Conservation (phyloP, 2,888 invertebrate genomes). For the Syrphus vitripennis region DNA sequence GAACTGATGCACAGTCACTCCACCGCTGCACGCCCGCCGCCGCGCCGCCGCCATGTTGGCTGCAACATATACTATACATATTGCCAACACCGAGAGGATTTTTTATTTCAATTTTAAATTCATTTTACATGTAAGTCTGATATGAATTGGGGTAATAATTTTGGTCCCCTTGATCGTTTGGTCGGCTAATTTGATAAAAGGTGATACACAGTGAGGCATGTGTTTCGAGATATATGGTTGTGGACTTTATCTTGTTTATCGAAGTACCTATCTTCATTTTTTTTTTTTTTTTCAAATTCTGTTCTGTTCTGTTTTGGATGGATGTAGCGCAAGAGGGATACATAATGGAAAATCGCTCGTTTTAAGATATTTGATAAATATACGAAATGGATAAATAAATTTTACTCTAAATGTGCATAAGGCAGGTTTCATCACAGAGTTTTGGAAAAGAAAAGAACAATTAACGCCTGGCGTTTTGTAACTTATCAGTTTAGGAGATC, state of each 20-base stretch:
- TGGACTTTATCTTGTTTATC: constrained; percentile 68
- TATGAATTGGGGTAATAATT: constrained; percentile 72
- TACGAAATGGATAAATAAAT: constrained; percentile 64
- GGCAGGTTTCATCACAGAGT: constrained; percentile 31
- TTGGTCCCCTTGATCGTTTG: constrained; percentile 70
- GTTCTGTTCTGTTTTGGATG: constrained; percentile 23
- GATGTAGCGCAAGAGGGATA: constrained; percentile 51
- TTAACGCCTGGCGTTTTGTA: constrained; percentile 72
- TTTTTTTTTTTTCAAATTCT: too few relatives aligned
- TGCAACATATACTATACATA: not conserved
- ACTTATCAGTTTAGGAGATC: constrained; percentile 55
- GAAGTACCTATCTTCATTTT: constrained; percentile 58
- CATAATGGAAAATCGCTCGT: constrained; percentile 71
- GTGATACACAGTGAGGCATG: constrained; percentile 70
- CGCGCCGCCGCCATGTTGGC: not conserved
- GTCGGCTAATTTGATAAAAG: constrained; percentile 71
- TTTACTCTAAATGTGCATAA: constrained; percentile 62
- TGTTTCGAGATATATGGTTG: constrained; percentile 70
- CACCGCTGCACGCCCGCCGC: not conserved
- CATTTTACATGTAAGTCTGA: constrained; percentile 71
- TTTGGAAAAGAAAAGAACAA: constrained; percentile 46
- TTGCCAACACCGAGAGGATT: not conserved
- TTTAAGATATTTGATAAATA: constrained; percentile 72
- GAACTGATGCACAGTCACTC: not conserved
- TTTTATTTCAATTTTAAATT: constrained; percentile 71